Base-by-base conservation (phyloP, 2,113 vertebrate species). In the Rana temporaria region DNA sequence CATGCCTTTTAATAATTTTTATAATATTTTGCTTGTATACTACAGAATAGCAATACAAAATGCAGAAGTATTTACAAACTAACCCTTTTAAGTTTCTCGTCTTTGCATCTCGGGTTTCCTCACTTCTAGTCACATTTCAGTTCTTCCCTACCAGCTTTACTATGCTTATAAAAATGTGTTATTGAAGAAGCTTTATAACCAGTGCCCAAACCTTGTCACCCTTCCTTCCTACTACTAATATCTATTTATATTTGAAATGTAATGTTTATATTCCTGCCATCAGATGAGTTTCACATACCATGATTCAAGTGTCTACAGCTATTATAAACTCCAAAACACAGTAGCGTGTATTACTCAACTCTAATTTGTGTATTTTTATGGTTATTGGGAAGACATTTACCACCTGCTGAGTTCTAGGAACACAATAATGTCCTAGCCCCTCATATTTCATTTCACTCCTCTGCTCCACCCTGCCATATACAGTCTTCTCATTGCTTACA, bases 371-470 rank as follows among this genome's bases (percentile, higher is more conserved):
- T 56, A 53, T 32, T 74, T 38, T 73, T 55, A 73, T 24, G 22
- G 22, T 18, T 34, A 60, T 65, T 64, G 59, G 38, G 38, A 64
- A 24, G 26, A 62, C 22, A 42, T 30, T 30, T 63, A 53, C 57
- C 79, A 73, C 79, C 79, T 81, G 79, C 59, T 52, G 57, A 64
- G 57, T 81, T 81, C 57, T 64, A 73, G 68, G 59, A 81, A 81
- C 59, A 78, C 24, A 34, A 14, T 20, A 63, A 71, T 72, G 65
- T 65, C 73, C 65, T 2, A 81, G 24, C 19, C 67, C 64, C 64
- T 68, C 26, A 42, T 30, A 34, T 18, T 18, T 73, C 26, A 48
- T 72, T 32, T 26, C 38, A 56, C 22, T 24, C 15, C 19, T 38
- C 24, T 65, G 59, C 15, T 53, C 59, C 68, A 81, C 57, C 79